Conservation (phyloP, 2,113 vertebrate genomes). For the Thamnaconus septentrionalis region DNA sequence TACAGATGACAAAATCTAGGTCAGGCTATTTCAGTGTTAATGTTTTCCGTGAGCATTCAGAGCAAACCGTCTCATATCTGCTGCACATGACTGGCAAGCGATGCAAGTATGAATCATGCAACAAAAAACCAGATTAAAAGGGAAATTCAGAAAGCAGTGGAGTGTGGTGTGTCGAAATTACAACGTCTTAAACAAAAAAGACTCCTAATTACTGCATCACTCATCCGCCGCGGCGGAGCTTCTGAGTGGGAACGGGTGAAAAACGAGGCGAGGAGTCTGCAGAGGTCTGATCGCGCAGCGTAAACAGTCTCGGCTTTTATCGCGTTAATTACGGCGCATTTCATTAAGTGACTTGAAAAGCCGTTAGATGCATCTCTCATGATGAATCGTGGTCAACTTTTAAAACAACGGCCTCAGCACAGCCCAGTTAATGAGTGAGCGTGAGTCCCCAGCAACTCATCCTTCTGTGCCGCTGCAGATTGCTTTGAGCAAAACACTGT, state of each 20-base stretch:
- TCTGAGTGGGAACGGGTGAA: neutral
- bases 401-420: no score
- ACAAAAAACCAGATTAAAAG: conserved; percentile 21
- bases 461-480: neutral
- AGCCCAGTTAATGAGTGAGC: no score
- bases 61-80: neutral
- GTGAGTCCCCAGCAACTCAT: no score
- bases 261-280: no score
- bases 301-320: neutral
- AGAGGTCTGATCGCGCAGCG: neutral
- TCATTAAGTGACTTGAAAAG: neutral
- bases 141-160: conserved; percentile 28
- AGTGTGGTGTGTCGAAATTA: conserved; percentile 5
- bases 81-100: neutral
- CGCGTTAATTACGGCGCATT: neutral
- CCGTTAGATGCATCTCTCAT: conserved; percentile 14
- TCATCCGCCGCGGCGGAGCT: neutral
- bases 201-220: conserved; percentile 25
- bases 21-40: neutral
- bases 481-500: conserved; percentile 11
- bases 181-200: conserved; percentile 8
- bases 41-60: neutral
- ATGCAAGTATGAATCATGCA: conserved; percentile 13
- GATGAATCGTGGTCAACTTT: conserved; percentile 18
- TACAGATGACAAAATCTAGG: no score